Percentiles rank a stretch among this genome's conserved stretches.
Evolutionary conservation across 2,888 invertebrate genomes (phyloP).

Genomic region (Agriopis leucophaearia): DNA sequence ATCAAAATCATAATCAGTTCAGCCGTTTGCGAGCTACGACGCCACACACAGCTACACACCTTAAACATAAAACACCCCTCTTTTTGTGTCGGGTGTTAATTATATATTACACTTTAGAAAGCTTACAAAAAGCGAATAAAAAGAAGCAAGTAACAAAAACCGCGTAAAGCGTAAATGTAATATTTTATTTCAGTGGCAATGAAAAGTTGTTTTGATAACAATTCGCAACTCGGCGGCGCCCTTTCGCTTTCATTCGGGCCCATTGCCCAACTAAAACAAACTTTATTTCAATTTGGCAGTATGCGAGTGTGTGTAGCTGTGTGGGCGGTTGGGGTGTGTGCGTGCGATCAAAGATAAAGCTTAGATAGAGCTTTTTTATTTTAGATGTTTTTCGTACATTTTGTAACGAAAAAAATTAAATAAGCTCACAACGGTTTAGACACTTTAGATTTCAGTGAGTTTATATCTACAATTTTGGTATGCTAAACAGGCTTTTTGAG

Average conservation of each 20-base stretch:
- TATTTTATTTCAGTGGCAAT: conserved; percentile 45
- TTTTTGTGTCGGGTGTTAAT: too few species aligned
- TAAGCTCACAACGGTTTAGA: too few species aligned
- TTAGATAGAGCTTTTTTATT: neutral
- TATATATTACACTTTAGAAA: too few species aligned
- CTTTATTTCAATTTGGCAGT: conserved; percentile 83
- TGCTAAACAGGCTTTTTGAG: too few species aligned
- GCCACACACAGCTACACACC: too few species aligned
- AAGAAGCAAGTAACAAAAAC: conserved; percentile 9
- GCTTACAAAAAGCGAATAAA: neutral
- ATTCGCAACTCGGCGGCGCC: conserved; percentile 59
- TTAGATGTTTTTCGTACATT: neutral
- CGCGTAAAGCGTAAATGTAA: conserved; percentile 30
- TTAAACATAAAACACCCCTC: too few species aligned
- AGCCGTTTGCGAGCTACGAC: too few species aligned
- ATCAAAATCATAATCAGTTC: too few species aligned
- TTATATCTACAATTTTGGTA: neutral
- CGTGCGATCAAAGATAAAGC: conserved; percentile 66
- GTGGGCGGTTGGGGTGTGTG: conserved; percentile 52
- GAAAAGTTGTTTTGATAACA: conserved; percentile 74
- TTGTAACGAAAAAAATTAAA: neutral
- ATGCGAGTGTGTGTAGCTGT: conserved; percentile 73
- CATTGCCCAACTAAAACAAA: conserved; percentile 85
- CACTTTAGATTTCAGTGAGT: neutral
- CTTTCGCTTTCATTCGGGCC: conserved; percentile 84